Evolutionary conservation across 2,888 invertebrate species (phyloP).

Genomic region (Alloplasta piceator): DNA sequence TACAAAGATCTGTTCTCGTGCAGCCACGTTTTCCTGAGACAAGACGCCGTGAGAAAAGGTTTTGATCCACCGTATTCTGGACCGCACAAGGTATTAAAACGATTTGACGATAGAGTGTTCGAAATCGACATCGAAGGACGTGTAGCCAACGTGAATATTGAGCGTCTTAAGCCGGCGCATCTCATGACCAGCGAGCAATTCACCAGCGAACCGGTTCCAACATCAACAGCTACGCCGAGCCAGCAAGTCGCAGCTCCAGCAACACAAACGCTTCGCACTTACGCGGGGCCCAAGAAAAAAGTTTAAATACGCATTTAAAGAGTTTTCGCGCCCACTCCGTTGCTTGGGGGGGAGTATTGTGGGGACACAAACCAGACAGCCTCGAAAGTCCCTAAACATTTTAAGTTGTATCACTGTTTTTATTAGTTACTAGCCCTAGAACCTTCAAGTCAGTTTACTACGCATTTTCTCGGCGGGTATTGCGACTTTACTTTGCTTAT

Average conservation of each 20-base stretch:
- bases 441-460: too few species aligned
- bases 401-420: too few species aligned
- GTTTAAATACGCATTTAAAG: background rate
- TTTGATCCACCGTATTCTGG: slow-evolving; percentile 33
- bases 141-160: slow-evolving; percentile 11
- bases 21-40: slow-evolving; percentile 29
- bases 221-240: too few species aligned
- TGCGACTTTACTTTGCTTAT: background rate
- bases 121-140: too few species aligned
- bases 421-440: too few species aligned
- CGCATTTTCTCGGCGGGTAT: background rate
- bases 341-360: too few species aligned
- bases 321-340: too few species aligned
- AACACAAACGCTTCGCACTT: slow-evolving; percentile 3
- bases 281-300: slow-evolving; percentile 8
- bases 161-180: slow-evolving; percentile 17
- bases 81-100: slow-evolving; percentile 24
- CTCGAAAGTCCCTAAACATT: too few species aligned
- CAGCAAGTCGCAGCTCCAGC: background rate
- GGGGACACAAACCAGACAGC: too few species aligned
- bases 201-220: too few species aligned
- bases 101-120: slow-evolving; percentile 31
- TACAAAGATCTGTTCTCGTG: too few species aligned
- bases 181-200: background rate
- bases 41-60: slow-evolving; percentile 20